A percentile compares a stretch with the other conserved stretches of the same genome.
These are phyloP conservation scores for Ochlodes sylvanus DNA, from an alignment of 2,888 invertebrate species.

Conservation along the genomic window DNA sequence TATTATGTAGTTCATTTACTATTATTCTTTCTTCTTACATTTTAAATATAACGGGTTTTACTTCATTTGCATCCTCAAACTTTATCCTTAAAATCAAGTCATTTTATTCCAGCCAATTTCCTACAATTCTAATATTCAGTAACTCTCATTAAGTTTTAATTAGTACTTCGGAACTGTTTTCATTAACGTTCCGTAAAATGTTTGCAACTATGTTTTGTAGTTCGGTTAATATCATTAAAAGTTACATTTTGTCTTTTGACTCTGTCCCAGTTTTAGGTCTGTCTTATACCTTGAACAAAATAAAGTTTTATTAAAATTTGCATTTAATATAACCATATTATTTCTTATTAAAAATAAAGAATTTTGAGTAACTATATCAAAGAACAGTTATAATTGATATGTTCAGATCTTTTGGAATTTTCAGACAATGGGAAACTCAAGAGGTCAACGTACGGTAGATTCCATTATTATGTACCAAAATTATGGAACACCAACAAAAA, in stretches of 20 bases:
- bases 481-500: constrained; percentile 64
- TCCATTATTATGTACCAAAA: constrained; percentile 74
- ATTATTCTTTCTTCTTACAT: neutral
- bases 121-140: neutral
- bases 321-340: too few relatives aligned
- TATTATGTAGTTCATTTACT: neutral
- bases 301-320: too few relatives aligned
- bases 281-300: too few relatives aligned
- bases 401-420: constrained; percentile 93
- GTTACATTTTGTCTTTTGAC: neutral
- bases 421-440: constrained; percentile 89
- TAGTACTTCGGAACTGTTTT: neutral
- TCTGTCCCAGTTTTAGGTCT: too few relatives aligned
- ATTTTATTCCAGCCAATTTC: neutral
- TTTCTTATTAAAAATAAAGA: too few relatives aligned
- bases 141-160: constrained; percentile 1
- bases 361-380: constrained; percentile 2
- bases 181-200: neutral
- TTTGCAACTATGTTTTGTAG: neutral
- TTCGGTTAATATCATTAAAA: neutral
- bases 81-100: neutral
- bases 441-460: constrained; percentile 88
- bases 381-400: constrained; percentile 76
- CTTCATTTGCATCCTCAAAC: neutral
- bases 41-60: neutral